phyloP scores from a whole-genome alignment of 2,113 vertebrate species.

The Carassius gibelio region DNA sequence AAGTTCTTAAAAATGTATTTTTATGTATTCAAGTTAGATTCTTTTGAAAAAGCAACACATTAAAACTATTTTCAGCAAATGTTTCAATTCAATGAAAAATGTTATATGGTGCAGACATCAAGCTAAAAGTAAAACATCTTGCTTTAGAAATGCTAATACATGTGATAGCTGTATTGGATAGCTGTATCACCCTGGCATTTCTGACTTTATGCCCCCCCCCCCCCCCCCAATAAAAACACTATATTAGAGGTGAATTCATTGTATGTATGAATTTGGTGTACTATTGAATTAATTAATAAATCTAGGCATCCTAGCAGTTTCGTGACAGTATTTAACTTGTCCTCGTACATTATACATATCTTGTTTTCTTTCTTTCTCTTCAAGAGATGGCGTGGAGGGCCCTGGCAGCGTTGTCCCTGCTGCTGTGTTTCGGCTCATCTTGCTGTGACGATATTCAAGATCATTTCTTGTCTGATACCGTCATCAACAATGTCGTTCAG shows the following conservation, averaged over 20 bases:
- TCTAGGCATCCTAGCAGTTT: neutral
- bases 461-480: conserved; percentile 68
- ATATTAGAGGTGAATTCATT: too few species aligned
- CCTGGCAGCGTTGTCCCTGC: conserved; percentile 55
- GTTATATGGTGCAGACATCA: neutral
- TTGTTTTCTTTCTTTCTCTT: conserved; percentile 11
- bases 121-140: neutral
- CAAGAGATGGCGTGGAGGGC: conserved; percentile 68
- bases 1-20: neutral
- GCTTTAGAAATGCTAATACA: neutral
- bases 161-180: neutral
- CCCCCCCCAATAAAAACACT: too few species aligned
- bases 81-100: too few species aligned
- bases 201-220: too few species aligned
- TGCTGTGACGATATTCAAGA: neutral
- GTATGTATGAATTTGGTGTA: too few species aligned
- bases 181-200: too few species aligned
- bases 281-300: neutral
- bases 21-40: neutral
- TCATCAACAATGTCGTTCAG: conserved; percentile 86
- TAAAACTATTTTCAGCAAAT: too few species aligned
- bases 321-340: neutral
- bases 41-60: neutral
- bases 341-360: neutral
- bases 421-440: neutral